These are phyloP conservation scores for Phylloscopus trochilus DNA, from an alignment of 2,113 vertebrate species.

Conservation along the genomic window DNA sequence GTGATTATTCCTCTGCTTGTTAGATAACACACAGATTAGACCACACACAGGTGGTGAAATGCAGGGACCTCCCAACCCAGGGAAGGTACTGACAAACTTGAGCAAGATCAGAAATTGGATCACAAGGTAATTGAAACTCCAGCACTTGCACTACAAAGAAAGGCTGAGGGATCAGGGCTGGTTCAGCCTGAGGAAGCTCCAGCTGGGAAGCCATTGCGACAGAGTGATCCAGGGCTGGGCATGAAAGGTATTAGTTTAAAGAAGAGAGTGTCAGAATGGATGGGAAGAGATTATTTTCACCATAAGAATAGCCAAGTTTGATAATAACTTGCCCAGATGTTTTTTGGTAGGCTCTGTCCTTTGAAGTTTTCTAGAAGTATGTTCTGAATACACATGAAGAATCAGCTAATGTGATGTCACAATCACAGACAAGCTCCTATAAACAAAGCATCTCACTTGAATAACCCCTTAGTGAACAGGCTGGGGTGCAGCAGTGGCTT, in stretches of 20 bases:
- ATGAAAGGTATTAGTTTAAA: not conserved
- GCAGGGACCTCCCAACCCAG: not conserved
- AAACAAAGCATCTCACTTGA: not conserved
- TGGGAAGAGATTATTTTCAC: not conserved
- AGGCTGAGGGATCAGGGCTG: not conserved
- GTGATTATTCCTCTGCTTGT: not conserved
- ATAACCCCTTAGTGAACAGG: not conserved
- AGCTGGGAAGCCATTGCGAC: not conserved
- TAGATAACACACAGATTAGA: fast-evolving
- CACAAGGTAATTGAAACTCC: not conserved
- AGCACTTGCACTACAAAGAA: not conserved
- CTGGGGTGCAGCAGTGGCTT: not conserved
- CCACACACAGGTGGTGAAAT: not conserved
- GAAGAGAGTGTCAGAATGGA: not conserved
- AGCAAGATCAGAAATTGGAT: not conserved
- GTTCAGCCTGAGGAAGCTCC: not conserved
- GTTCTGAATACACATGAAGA: not conserved
- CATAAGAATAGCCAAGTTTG: fast-evolving
- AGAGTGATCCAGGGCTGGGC: not conserved
- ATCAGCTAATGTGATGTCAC: fast-evolving
- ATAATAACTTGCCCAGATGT: not conserved
- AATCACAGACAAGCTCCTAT: not conserved
- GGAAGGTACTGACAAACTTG: fast-evolving
- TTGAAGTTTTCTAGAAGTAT: not conserved
- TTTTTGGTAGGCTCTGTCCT: not conserved